Percentiles rank a stretch among this genome's conserved stretches.
Evolutionary conservation across 35 echinoderm and acorn worm genomes (phyloP).

Genomic region (Anneissia japonica): DNA sequence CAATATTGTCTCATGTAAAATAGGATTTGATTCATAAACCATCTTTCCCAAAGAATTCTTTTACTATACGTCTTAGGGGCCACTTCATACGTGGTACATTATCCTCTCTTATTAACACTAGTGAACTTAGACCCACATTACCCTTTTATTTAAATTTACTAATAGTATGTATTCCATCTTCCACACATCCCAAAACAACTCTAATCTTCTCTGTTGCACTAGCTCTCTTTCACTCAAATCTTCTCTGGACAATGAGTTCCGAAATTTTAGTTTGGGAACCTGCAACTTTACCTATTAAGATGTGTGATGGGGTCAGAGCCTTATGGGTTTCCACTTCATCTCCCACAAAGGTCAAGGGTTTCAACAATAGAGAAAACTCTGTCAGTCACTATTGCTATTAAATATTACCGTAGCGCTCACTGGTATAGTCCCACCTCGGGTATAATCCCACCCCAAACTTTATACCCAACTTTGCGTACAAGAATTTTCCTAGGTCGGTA

Average conservation of each 20-base stretch:
- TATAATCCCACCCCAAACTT: too few relatives aligned
- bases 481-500: too few relatives aligned
- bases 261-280: slow-evolving; percentile 10
- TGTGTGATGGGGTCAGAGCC: slow-evolving; percentile 11
- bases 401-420: too few relatives aligned
- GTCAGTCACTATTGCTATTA: too few relatives aligned
- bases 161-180: slow-evolving; percentile 21
- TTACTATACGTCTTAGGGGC: slow-evolving; percentile 27
- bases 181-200: slow-evolving; percentile 22
- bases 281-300: neutral
- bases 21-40: too few relatives aligned
- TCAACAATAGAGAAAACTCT: too few relatives aligned
- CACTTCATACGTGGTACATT: slow-evolving; percentile 37
- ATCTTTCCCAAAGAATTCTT: slow-evolving; percentile 18
- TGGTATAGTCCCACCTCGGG: too few relatives aligned
- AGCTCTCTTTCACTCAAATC: slow-evolving; percentile 27
- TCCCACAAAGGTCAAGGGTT: slow-evolving; percentile 14
- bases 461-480: too few relatives aligned
- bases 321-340: neutral
- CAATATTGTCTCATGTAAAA: too few relatives aligned
- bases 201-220: slow-evolving; percentile 7
- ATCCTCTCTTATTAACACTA: slow-evolving; percentile 17
- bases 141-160: slow-evolving; percentile 22
- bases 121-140: neutral
- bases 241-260: neutral